Evolutionary conservation across 2,113 vertebrate species (phyloP), one percentile per base, ranked within the genome.

Genomic region (Struthidea cinerea): DNA sequence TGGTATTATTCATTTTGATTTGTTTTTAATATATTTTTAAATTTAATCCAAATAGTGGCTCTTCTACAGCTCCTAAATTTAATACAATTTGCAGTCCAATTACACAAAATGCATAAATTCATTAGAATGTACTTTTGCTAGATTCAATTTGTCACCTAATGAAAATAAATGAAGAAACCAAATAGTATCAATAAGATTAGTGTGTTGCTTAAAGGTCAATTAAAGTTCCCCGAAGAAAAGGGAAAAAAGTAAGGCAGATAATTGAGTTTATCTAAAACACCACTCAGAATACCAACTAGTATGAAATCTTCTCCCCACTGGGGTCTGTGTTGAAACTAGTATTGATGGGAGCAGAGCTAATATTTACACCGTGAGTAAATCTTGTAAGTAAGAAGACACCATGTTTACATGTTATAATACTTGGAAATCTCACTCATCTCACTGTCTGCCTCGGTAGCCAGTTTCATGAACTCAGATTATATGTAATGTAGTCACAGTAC

Each of bases 141-240:
- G 71, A 91, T 94, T 88, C 44, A 75, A 65, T 96, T 95, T 95
- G 57, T 74, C 32, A 64, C 47, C 57, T 96, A 95, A 96, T 96
- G 94, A 97, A 96, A 97, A 96, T 42, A 95, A 95, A 96, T 95
- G 70, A 67, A 63, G 84, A 91, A 90, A 80, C 55, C 41, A 92
- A 64, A 61, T 47, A 71, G 63, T 82, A 89, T 83, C 76, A 96
- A 39, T 89, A 96, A 91, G 88, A 97, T 97, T 86, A 94, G 35
- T 61, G 61, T 88, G 41, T 75, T 88, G 47, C 90, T 89, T 96
- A 95, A 97, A 96, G 97, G 96, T 90, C 95, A 95, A 13, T 94
- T 96, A 64, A 87, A 80, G 46, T 59, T 97, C 70, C 57, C 80
- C n/a, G 47, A 77, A 76, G 55, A 55, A 61, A 78, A 11, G 16